Evolutionary conservation across 2,888 invertebrate genomes (phyloP), one percentile per base, ranked within the genome.

Genomic region (Cheilosia urbana): DNA sequence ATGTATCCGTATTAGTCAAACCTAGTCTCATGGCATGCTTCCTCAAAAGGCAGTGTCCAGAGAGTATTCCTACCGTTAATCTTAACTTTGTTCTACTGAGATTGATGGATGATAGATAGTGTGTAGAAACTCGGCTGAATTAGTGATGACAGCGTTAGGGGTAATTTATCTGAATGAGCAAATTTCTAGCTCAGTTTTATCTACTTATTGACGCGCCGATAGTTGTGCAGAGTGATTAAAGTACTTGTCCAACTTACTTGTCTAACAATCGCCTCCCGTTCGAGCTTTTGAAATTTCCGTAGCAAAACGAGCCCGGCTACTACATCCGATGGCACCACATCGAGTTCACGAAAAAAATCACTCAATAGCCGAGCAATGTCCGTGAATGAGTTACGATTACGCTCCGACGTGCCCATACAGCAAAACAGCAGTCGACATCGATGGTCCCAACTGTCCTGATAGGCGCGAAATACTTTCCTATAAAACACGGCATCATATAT

Each of bases 381-480:
- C 27, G 96, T 94, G 90, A 97, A 97, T 11, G 97, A 97, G 90
- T 96, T 97, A 93, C 96, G 93, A 88, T 93, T 96, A 80, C 96
- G 94, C 89, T 97, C 96, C 37, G 95, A 95, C 78, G 95, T 94
- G 71, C 95, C 94, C 92, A 97, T 96, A 91, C 97, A 97, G 91
- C 97, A 97, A 90, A 97, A 97, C 11, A 97, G 92, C 85, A 97
- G 92, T 45, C 96, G 94, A 91, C 97, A 96, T 87, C 97, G 93
- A 90, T 96, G 95, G 91, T 97, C 96, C 97, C 97, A 97, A 89
- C 96, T 96, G 90, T 97, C 96, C 91, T 97, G 96, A 92, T 97
- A 97, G 49, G 96, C 96, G 87, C 96, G 93, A 89, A 97, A 94
- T 9, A 97, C 97, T 93, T 97, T 97, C 90, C 97, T 97, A 92